Conservation (phyloP, 2,888 invertebrate species). For the Nycteola revayana region DNA sequence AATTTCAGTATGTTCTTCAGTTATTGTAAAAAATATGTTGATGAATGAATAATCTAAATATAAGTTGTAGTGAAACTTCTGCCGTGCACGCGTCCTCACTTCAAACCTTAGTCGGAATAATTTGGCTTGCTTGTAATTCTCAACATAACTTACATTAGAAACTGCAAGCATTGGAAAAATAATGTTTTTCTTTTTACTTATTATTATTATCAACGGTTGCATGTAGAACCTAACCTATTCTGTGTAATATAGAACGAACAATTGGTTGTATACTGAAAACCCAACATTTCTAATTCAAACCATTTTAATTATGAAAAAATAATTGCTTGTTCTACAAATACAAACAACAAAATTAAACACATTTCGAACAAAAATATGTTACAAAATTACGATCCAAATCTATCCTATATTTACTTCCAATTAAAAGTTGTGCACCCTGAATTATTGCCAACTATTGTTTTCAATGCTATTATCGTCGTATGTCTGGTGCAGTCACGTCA, state of each 20-base stretch:
- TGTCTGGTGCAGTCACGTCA: conserved; percentile 44
- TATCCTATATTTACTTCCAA: conserved; percentile 24
- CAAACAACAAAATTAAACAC: conserved; percentile 6
- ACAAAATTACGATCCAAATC: conserved; percentile 15
- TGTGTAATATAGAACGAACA: not conserved
- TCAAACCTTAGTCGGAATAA: too few species aligned
- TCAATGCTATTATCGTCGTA: conserved; percentile 28
- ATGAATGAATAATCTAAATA: too few species aligned
- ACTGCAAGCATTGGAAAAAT: too few species aligned
- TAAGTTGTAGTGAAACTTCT: too few species aligned
- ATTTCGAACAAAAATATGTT: conserved; percentile 14
- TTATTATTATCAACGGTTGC: too few species aligned
- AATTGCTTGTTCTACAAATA: not conserved
- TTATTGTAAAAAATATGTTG: too few species aligned
- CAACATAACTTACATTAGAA: too few species aligned
- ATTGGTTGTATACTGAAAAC: not conserved
- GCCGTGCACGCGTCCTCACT: too few species aligned
- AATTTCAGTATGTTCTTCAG: too few species aligned
- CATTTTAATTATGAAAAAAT: not conserved
- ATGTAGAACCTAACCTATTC: not conserved
- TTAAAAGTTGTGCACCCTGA: conserved; percentile 21
- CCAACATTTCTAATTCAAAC: not conserved
- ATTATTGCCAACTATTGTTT: conserved; percentile 33
- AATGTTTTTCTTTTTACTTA: too few species aligned
- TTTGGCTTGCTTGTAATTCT: too few species aligned